phyloP scores from a whole-genome alignment of 1,140 invertebrate genomes.

The Episyrphus balteatus region DNA sequence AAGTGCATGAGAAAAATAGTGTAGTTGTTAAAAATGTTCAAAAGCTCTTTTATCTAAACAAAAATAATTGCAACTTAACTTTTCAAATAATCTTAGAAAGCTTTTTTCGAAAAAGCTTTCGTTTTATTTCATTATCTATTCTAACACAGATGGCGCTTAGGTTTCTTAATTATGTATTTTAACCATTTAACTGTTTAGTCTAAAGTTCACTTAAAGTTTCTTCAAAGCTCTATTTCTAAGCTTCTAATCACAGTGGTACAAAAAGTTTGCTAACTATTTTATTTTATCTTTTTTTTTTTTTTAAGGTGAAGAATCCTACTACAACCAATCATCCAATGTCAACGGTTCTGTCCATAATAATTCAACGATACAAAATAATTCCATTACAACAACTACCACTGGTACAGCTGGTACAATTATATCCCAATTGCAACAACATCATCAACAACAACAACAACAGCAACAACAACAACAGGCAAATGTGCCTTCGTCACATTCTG shows the following conservation, averaged over 20 bases:
- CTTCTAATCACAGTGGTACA: background rate
- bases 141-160: too few species aligned
- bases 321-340: slow-evolving; percentile 10
- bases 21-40: too few species aligned
- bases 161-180: too few species aligned
- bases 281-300: background rate
- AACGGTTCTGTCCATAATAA: slow-evolving; percentile 23
- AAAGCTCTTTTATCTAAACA: too few species aligned
- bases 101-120: too few species aligned
- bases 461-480: slow-evolving; percentile 9
- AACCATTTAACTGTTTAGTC: too few species aligned
- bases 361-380: slow-evolving; percentile 35
- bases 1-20: too few species aligned
- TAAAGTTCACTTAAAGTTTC: too few species aligned
- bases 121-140: too few species aligned
- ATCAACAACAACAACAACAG: slow-evolving; percentile 10
- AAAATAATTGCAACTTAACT: too few species aligned
- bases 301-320: slow-evolving; percentile 32
- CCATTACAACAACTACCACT: slow-evolving; percentile 20
- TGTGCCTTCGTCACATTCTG: slow-evolving; percentile 31
- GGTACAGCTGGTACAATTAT: slow-evolving; percentile 5
- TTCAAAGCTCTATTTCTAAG: background rate
- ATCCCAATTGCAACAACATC: slow-evolving; percentile 4
- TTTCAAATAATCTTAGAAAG: too few species aligned
- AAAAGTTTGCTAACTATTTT: background rate